Conservation (phyloP, 2,888 invertebrate species). For the Resseliella maxima region DNA sequence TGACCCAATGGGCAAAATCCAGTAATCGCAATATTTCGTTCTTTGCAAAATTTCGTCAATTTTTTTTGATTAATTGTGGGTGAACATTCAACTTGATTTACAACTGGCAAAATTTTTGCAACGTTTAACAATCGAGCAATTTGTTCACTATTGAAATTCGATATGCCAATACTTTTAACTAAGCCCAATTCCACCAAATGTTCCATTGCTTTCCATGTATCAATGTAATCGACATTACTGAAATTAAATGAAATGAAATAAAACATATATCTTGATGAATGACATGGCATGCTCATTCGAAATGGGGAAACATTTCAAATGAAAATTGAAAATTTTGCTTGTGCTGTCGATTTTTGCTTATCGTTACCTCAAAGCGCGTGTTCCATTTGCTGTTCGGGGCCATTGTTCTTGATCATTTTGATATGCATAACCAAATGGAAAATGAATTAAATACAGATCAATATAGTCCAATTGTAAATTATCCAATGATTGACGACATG, state of each 20-base stretch:
- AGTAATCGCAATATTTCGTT: slow-evolving; percentile 74
- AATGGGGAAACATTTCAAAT: not conserved
- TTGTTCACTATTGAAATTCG: slow-evolving; percentile 81
- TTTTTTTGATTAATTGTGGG: slow-evolving; percentile 76
- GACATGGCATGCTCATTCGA: not conserved
- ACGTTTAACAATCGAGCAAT: slow-evolving; percentile 72
- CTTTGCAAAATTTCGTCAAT: slow-evolving; percentile 75
- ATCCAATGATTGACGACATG: slow-evolving; percentile 73
- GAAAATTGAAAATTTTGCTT: no score
- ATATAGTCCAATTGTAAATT: slow-evolving; percentile 79
- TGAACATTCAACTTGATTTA: slow-evolving; percentile 74
- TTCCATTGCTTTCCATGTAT: slow-evolving; percentile 79
- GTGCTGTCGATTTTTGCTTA: no score
- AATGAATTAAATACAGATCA: slow-evolving; percentile 85
- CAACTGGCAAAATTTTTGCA: slow-evolving; percentile 72
- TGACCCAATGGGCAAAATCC: slow-evolving; percentile 85
- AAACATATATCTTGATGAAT: not conserved
- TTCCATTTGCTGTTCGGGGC: slow-evolving; percentile 55
- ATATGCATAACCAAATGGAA: slow-evolving; percentile 77
- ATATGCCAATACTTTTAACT: slow-evolving; percentile 77
- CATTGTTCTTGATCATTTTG: slow-evolving; percentile 54
- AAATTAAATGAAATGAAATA: slow-evolving; percentile 58
- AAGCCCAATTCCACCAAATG: slow-evolving; percentile 73
- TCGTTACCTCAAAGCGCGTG: not conserved
- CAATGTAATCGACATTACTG: slow-evolving; percentile 74